These are phyloP conservation scores for Tetraneura akinire DNA, from an alignment of 1,140 invertebrate species.

Conservation along the genomic window DNA sequence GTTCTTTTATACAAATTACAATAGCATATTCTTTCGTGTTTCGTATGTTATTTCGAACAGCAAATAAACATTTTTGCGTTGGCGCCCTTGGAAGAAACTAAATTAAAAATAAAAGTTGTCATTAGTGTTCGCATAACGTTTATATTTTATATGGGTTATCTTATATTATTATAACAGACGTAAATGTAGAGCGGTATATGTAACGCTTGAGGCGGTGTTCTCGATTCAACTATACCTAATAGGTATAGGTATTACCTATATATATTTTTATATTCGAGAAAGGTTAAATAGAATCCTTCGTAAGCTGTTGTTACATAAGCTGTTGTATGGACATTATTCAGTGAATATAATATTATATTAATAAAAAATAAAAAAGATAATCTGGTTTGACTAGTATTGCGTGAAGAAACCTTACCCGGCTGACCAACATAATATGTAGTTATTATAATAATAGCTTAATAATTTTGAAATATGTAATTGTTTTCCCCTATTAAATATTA, in stretches of 20 bases:
- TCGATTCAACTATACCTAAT: slow-evolving; percentile 5
- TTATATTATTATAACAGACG: slow-evolving; percentile 17
- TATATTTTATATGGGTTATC: slow-evolving; percentile 24
- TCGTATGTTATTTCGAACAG: slow-evolving; percentile 6
- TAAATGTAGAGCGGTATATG: slow-evolving; percentile 22
- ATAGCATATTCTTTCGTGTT: not conserved
- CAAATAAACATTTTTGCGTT: slow-evolving; percentile 42
- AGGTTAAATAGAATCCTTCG: slow-evolving; percentile 43
- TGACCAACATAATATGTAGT: slow-evolving; percentile 1
- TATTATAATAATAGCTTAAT: not conserved
- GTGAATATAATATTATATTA: not conserved
- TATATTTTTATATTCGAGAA: slow-evolving; percentile 29
- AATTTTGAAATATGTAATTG: slow-evolving; percentile 33
- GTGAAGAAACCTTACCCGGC: not conserved
- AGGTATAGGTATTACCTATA: not conserved
- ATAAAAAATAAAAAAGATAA: slow-evolving; percentile 18
- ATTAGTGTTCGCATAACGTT: slow-evolving; percentile 1
- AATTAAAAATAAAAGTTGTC: slow-evolving; percentile 45
- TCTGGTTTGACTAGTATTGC: slow-evolving; percentile 35
- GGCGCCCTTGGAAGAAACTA: slow-evolving; percentile 34
- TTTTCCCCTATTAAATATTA: not conserved
- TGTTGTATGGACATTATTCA: slow-evolving; percentile 8
- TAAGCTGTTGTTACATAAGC: slow-evolving; percentile 18
- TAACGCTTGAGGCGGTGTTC: slow-evolving; percentile 41
- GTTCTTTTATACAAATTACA: slow-evolving; percentile 31